These are phyloP conservation scores for Diplodus sargus DNA, from an alignment of 2,797 vertebrate species.

Conservation along the genomic window DNA sequence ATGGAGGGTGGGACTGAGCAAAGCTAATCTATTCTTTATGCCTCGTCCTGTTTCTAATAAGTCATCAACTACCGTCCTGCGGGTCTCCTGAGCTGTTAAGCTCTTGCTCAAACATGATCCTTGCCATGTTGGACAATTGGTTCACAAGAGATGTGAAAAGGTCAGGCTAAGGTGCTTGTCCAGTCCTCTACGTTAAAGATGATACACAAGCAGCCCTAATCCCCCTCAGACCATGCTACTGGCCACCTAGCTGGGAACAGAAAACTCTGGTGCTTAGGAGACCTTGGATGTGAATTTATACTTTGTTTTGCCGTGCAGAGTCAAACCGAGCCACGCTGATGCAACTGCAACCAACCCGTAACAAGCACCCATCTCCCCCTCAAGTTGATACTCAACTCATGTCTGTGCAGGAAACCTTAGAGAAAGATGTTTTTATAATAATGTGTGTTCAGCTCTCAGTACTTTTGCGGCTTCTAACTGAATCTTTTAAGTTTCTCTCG, in stretches of 20 bases:
- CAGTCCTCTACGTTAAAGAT: constrained; percentile 81
- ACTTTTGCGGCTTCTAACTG: too few relatives aligned
- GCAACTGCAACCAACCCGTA: too few relatives aligned
- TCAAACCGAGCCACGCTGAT: too few relatives aligned
- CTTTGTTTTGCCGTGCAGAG: too few relatives aligned
- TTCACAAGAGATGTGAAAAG: constrained; percentile 85
- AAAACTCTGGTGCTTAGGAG: constrained; percentile 53
- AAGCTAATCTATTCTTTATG: constrained; percentile 62
- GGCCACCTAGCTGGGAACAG: constrained; percentile 66
- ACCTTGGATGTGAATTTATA: too few relatives aligned
- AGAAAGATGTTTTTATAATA: too few relatives aligned
- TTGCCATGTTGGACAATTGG: constrained; percentile 88
- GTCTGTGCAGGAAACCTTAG: too few relatives aligned
- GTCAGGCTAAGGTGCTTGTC: constrained; percentile 84
- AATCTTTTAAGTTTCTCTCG: too few relatives aligned
- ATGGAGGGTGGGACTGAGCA: constrained; percentile 57
- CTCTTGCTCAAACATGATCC: constrained; percentile 86
- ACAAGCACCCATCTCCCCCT: too few relatives aligned
- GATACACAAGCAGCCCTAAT: constrained; percentile 88
- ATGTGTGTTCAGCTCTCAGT: too few relatives aligned
- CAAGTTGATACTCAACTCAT: too few relatives aligned
- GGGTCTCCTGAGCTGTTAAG: constrained; percentile 82
- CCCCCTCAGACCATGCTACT: constrained; percentile 82
- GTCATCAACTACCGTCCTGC: constrained; percentile 74
- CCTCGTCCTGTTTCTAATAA: constrained; percentile 78